Percentiles rank a stretch among this genome's conserved stretches.
Conservation (phyloP, 2,888 invertebrate genomes). For the Leptopilina myrica region DNA sequence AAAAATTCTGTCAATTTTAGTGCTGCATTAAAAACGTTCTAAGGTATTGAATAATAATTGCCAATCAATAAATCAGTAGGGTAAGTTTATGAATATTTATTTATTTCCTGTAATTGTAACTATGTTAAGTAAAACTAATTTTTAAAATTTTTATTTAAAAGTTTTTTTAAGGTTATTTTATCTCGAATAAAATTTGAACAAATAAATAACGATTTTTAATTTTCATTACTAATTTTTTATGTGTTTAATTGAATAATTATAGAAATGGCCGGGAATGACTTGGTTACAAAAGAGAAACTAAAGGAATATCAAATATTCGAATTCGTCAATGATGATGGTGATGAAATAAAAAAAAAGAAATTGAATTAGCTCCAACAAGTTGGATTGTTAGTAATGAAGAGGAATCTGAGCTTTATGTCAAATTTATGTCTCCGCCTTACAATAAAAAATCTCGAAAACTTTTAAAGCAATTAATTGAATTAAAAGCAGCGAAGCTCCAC, state of each 20-base stretch:
- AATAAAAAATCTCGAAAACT: not conserved
- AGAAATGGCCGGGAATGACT: not conserved
- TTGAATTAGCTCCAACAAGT: slow-evolving; percentile 14
- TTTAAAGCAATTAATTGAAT: not conserved
- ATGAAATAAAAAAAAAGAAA: not conserved
- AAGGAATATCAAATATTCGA: slow-evolving; percentile 5
- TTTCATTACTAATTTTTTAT: not conserved
- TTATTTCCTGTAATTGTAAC: no score
- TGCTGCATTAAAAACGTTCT: no score
- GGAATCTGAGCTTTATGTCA: not conserved
- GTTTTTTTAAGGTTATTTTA: no score
- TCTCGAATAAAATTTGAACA: no score
- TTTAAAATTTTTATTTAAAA: no score
- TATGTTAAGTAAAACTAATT: no score
- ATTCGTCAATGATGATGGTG: not conserved
- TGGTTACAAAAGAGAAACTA: not conserved
- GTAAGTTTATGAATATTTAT: no score
- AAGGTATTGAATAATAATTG: no score
- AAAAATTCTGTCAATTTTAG: not conserved
- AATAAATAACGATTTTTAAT: no score
- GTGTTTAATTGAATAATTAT: not conserved
- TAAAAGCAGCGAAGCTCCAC: slow-evolving; percentile 8
- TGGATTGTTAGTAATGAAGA: not conserved
- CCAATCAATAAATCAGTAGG: no score
- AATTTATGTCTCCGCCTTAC: not conserved